phyloP scores from a whole-genome alignment of 2,113 vertebrate genomes.

The Corythornis madagascariensis region DNA sequence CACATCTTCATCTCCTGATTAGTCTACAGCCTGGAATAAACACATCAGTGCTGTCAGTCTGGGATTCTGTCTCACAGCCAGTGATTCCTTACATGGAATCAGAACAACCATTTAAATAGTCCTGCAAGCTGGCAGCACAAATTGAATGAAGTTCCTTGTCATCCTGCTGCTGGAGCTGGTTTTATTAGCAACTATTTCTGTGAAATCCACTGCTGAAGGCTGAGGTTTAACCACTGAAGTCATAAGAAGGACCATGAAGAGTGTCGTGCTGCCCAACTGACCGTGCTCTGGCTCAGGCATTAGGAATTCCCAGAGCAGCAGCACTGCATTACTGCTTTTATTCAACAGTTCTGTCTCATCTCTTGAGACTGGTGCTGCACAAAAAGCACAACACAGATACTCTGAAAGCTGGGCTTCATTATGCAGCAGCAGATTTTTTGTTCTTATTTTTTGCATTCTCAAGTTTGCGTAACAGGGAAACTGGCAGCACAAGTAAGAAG shows the following conservation, averaged over 20 bases:
- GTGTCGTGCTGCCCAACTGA: not conserved
- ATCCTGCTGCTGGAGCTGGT: not conserved
- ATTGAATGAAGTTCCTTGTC: not conserved
- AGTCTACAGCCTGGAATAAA: not conserved
- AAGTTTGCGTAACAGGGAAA: not conserved
- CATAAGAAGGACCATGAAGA: not conserved
- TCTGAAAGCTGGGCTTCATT: not conserved
- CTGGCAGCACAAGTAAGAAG: not conserved
- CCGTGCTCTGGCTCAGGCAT: not conserved
- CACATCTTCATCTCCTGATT: not conserved
- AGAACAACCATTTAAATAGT: not conserved
- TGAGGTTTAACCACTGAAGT: not conserved
- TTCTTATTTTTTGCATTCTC: not conserved
- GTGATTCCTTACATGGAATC: not conserved
- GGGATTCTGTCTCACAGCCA: not conserved
- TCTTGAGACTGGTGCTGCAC: not conserved
- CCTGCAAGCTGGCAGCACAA: not conserved
- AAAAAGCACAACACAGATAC: not conserved
- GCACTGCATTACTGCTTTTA: not conserved
- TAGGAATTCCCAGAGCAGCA: not conserved
- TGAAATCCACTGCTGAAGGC: not conserved
- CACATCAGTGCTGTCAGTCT: not conserved
- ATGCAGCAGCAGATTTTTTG: not conserved
- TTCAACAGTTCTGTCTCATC: not conserved
- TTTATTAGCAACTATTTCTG: not conserved